Conservation (phyloP, 1,140 invertebrate species). For the Drosophila azteca region DNA sequence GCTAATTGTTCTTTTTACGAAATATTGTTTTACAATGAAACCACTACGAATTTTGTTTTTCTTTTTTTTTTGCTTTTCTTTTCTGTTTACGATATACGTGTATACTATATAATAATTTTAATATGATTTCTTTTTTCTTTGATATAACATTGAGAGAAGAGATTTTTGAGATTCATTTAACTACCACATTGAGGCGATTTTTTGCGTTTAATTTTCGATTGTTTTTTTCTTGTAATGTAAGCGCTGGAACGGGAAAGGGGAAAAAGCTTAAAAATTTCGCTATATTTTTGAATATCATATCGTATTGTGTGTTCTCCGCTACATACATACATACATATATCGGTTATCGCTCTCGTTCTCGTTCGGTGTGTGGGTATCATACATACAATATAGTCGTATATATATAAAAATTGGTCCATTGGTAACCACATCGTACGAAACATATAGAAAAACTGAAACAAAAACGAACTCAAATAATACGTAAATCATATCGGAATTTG, state of each 20-base stretch:
- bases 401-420: constrained; percentile 77
- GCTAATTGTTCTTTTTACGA: constrained; percentile 61
- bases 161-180: constrained; percentile 80
- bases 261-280: constrained; percentile 77
- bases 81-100: constrained; percentile 37
- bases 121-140: constrained; percentile 56
- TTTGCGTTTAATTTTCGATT: constrained; percentile 47
- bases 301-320: neutral
- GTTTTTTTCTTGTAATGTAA: constrained; percentile 32
- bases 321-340: constrained; percentile 33
- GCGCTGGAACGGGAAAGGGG: constrained; percentile 53
- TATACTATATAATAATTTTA: constrained; percentile 45
- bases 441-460: constrained; percentile 39
- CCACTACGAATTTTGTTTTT: constrained; percentile 76
- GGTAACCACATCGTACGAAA: constrained; percentile 76
- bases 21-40: constrained; percentile 83
- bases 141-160: constrained; percentile 79
- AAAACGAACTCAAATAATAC: neutral
- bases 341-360: constrained; percentile 39
- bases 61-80: constrained; percentile 47
- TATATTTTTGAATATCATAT: constrained; percentile 65
- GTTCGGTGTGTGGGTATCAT: constrained; percentile 55
- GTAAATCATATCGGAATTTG: neutral
- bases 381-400: constrained; percentile 48
- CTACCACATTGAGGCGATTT: constrained; percentile 77